Percentiles rank a stretch among this genome's conserved stretches.
These are phyloP conservation scores for Antigone vipio DNA, from an alignment of 2,113 vertebrate genomes.

Conservation along the genomic window DNA sequence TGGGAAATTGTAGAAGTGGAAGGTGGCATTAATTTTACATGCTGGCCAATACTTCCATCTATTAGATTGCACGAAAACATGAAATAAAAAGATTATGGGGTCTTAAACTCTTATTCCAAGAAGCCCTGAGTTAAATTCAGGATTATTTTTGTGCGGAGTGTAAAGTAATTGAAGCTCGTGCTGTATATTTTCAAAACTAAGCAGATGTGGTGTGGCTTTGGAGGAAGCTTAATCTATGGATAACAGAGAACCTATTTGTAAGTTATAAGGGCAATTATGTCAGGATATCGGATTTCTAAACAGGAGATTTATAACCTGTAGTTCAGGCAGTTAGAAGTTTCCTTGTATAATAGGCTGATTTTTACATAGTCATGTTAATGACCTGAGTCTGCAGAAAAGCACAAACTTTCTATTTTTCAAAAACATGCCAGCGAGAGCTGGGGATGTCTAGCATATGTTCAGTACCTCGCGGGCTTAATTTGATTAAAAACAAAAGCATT, in stretches of 20 bases:
- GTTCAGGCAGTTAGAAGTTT: conserved; percentile 54
- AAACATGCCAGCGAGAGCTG: not conserved
- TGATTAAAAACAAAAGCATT: conserved; percentile 45
- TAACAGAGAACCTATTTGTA: conserved; percentile 69
- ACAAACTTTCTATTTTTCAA: conserved; percentile 51
- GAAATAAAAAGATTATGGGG: conserved; percentile 49
- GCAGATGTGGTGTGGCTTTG: conserved; percentile 60
- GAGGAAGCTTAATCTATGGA: conserved; percentile 72
- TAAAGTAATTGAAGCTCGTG: conserved; percentile 55
- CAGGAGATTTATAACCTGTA: conserved; percentile 63
- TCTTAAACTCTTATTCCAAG: conserved; percentile 47
- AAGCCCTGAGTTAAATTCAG: conserved; percentile 52
- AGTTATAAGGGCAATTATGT: conserved; percentile 66
- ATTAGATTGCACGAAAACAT: conserved; percentile 22
- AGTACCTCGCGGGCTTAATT: not conserved
- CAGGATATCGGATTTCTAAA: conserved; percentile 66
- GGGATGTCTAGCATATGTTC: not conserved
- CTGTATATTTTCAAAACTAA: conserved; percentile 65
- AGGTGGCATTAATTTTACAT: conserved; percentile 27
- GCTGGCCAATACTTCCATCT: not conserved
- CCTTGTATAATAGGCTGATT: conserved; percentile 57
- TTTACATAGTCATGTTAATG: conserved; percentile 46
- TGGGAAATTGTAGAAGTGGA: not conserved
- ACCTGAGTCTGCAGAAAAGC: conserved; percentile 41
- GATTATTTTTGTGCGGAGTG: conserved; percentile 52